Percentiles rank a stretch among this genome's conserved stretches.
These are phyloP conservation scores for Maconellicoccus hirsutus DNA, from an alignment of 1,140 invertebrate species.

Conservation along the genomic window DNA sequence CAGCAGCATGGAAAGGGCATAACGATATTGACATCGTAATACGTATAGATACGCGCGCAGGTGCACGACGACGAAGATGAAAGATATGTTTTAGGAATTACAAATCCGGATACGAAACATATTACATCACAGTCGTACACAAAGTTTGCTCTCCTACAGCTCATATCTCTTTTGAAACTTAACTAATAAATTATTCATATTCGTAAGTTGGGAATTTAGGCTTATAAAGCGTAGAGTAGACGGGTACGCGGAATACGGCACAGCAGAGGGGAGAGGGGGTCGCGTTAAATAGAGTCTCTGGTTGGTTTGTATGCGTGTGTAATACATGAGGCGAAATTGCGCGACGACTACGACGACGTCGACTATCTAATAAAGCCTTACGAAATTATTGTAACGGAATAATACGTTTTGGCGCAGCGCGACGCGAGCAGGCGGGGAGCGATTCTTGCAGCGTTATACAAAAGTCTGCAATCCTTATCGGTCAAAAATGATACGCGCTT, in stretches of 20 bases:
- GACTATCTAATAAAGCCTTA: background rate
- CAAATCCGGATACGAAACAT: slow-evolving; percentile 7
- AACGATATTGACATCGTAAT: no score
- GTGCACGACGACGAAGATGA: background rate
- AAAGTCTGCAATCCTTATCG: background rate
- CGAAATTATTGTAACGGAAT: background rate
- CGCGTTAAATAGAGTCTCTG: background rate
- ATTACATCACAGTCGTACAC: slow-evolving; percentile 1
- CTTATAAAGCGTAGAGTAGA: background rate
- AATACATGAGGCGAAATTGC: no score
- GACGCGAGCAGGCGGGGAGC: background rate
- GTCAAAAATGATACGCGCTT: background rate
- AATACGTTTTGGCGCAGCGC: background rate
- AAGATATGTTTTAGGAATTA: background rate
- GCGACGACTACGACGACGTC: no score
- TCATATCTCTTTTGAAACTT: slow-evolving; percentile 19
- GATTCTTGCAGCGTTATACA: background rate
- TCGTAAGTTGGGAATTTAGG: slow-evolving; percentile 6
- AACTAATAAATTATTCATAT: slow-evolving; percentile 22
- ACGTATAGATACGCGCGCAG: background rate
- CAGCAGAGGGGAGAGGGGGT: background rate
- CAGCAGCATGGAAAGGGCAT: no score
- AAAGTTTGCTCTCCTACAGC: slow-evolving; percentile 8
- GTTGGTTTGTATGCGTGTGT: background rate
- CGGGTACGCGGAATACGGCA: no score